phyloP scores from a whole-genome alignment of 92 coral and sea anemone genomes.

The Heteractis magnifica region DNA sequence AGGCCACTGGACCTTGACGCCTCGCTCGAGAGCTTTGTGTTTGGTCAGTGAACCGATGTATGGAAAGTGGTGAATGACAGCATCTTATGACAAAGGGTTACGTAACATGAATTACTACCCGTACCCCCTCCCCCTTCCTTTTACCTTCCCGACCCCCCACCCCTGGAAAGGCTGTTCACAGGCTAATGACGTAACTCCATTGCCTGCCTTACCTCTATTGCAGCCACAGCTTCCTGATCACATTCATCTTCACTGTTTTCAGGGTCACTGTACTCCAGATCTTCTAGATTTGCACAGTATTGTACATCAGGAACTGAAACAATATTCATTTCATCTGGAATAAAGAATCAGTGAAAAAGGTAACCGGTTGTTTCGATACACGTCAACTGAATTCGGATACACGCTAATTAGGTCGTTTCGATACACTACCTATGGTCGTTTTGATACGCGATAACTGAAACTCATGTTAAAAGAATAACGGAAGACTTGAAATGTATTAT shows the following conservation, averaged over 20 bases:
- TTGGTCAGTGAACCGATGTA: too few species aligned
- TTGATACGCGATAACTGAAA: too few species aligned
- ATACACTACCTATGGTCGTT: not conserved
- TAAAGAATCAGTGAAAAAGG: not conserved
- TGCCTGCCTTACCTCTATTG: not conserved
- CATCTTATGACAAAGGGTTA: not conserved
- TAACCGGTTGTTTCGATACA: not conserved
- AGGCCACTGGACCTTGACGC: too few species aligned
- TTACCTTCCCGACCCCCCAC: too few species aligned
- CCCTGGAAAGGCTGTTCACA: not conserved
- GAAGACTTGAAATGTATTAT: too few species aligned
- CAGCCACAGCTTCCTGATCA: not conserved
- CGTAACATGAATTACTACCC: too few species aligned
- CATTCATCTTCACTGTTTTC: slow-evolving; percentile 39
- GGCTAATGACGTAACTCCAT: not conserved
- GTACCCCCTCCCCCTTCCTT: too few species aligned
- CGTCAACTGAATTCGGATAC: not conserved
- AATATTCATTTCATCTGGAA: slow-evolving; percentile 37
- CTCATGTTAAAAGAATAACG: too few species aligned
- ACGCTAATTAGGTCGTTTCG: too few species aligned
- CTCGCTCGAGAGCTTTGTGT: too few species aligned
- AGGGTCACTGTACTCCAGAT: slow-evolving; percentile 70
- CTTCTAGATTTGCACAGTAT: slow-evolving; percentile 73
- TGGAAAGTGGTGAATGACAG: not conserved
- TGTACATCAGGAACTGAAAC: slow-evolving; percentile 75